Evolutionary conservation across 2,113 vertebrate genomes (phyloP).

Genomic region (Peromyscus californicus): DNA sequence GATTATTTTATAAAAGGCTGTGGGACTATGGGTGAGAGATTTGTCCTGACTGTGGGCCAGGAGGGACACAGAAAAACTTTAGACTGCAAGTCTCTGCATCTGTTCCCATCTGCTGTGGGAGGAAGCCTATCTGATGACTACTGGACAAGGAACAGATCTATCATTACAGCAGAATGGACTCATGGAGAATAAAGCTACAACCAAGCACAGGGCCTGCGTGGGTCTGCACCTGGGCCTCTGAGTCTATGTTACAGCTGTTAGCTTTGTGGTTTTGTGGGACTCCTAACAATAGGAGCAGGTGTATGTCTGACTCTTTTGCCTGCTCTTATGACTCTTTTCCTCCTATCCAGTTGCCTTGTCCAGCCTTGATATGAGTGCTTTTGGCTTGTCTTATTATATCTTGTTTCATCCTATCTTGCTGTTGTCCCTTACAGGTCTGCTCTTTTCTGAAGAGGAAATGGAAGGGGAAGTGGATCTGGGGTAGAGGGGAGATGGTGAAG

Average conservation of each 20-base stretch:
- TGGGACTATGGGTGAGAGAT: too few species aligned
- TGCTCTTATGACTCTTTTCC: neutral
- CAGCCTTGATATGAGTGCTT: neutral
- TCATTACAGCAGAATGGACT: too few species aligned
- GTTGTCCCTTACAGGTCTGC: neutral
- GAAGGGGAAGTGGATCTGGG: neutral
- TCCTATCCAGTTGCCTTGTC: neutral
- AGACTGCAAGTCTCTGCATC: too few species aligned
- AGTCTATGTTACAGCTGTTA: neutral
- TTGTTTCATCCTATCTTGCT: neutral
- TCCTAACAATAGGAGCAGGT: neutral
- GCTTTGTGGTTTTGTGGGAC: neutral
- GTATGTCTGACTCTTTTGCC: neutral
- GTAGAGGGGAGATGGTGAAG: neutral
- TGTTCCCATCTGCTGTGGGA: too few species aligned
- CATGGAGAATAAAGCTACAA: too few species aligned
- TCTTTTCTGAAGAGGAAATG: neutral
- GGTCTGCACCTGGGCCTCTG: neutral
- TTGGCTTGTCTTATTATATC: neutral
- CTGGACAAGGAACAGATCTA: too few species aligned
- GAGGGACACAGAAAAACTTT: too few species aligned
- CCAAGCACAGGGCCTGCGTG: neutral
- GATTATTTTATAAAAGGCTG: too few species aligned
- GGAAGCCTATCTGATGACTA: too few species aligned
- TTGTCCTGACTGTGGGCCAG: too few species aligned